phyloP scores from a whole-genome alignment of 2,113 vertebrate species.

The Trichomycterus rosablanca region DNA sequence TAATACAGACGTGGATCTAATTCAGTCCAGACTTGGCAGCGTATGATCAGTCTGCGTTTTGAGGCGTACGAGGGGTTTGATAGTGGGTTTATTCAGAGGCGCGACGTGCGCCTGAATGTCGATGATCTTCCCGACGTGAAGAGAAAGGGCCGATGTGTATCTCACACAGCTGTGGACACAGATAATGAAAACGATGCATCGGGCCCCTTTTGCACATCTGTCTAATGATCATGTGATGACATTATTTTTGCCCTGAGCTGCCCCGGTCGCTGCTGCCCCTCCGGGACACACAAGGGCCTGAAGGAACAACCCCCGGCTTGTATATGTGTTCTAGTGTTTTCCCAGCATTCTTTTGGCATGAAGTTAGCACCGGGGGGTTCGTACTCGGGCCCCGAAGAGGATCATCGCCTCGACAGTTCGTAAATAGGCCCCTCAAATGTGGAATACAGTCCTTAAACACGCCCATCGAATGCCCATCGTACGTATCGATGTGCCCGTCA shows the following conservation, averaged over 20 bases:
- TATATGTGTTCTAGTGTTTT: slow-evolving; percentile 5
- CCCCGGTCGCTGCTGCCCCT: slow-evolving; percentile 55
- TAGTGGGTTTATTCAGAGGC: slow-evolving; percentile 56
- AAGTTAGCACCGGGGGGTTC: slow-evolving; percentile 25
- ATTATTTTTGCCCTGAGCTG: slow-evolving; percentile 62
- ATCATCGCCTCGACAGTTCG: slow-evolving; percentile 65
- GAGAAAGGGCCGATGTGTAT: slow-evolving; percentile 57
- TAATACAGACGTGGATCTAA: slow-evolving; percentile 36
- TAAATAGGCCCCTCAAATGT: slow-evolving; percentile 59
- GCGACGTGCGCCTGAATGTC: slow-evolving; percentile 58
- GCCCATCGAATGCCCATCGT: slow-evolving; percentile 53
- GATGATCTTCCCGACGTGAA: slow-evolving; percentile 13
- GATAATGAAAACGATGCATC: slow-evolving; percentile 54
- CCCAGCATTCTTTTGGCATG: slow-evolving; percentile 14
- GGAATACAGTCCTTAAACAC: too few relatives aligned
- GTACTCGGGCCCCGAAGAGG: slow-evolving; percentile 48
- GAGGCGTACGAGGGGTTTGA: slow-evolving; percentile 41
- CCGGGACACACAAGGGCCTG: slow-evolving; percentile 46
- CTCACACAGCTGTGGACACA: slow-evolving; percentile 64
- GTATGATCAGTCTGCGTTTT: slow-evolving; percentile 39
- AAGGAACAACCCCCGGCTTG: slow-evolving; percentile 59
- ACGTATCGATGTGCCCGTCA: slow-evolving; percentile 59
- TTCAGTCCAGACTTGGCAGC: slow-evolving; percentile 63
- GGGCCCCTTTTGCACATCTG: slow-evolving; percentile 64
- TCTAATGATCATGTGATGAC: slow-evolving; percentile 56